A percentile compares a stretch with the other conserved stretches of the same genome.
Conservation (phyloP, 2,113 vertebrate genomes). For the Ondatra zibethicus region DNA sequence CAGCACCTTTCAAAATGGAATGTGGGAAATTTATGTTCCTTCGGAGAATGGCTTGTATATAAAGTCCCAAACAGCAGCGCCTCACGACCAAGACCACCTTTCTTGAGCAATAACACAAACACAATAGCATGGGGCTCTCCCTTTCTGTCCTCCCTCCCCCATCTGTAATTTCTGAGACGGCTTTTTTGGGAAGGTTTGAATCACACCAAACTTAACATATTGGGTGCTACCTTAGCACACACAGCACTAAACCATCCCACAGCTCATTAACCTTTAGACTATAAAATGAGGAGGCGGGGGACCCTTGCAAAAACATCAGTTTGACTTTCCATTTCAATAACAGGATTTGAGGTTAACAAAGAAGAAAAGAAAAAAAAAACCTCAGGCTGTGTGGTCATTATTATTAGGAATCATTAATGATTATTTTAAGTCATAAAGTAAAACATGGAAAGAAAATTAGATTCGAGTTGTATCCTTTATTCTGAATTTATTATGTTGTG, state of each 20-base stretch:
- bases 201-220: conserved; percentile 82
- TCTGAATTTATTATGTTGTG: not conserved
- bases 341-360: conserved; percentile 66
- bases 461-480: not conserved
- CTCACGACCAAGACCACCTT: conserved; percentile 38
- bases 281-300: conserved; percentile 59
- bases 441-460: conserved; percentile 1
- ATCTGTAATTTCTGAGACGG: not conserved
- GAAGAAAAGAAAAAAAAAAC: conserved; percentile 55
- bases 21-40: conserved; percentile 76
- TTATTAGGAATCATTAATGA: not conserved
- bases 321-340: conserved; percentile 77
- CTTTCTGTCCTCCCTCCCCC: conserved; percentile 54
- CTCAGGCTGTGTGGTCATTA: conserved; percentile 59
- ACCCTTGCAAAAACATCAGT: conserved; percentile 68
- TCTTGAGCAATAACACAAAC: not conserved
- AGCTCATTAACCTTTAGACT: conserved; percentile 83
- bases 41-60: conserved; percentile 30
- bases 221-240: conserved; percentile 81
- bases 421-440: conserved; percentile 37
- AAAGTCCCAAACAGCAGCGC: conserved; percentile 47
- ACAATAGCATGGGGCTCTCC: conserved; percentile 3
- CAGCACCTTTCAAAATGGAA: conserved; percentile 77
- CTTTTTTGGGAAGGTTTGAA: conserved; percentile 69
- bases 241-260: conserved; percentile 75